Evolutionary conservation across 2,888 invertebrate species (phyloP), one percentile per base, ranked within the genome.

Genomic region (Mimumesa dahlbomi): DNA sequence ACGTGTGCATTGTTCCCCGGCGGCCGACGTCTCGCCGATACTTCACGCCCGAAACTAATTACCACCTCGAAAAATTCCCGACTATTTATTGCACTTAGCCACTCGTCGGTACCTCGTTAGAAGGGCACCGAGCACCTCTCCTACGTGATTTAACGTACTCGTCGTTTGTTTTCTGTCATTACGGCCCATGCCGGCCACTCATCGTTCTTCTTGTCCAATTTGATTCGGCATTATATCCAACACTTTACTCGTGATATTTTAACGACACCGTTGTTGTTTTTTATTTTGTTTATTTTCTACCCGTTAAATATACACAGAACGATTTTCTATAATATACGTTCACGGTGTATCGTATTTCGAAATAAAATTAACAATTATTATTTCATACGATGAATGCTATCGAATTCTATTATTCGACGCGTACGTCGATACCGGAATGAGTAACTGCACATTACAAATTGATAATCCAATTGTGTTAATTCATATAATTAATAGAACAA

Each of bases 31-130:
- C 66, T 71, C 72, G 65, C 52, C 58, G 65, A 66, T 73, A 68
- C 66, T 77, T 70, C 59, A 46, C 71, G 54, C 65, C 66, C 59
- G 49, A 74, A 75, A 80, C 77, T 77, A 82, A 81, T 84, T 82
- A 82, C 65, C 61, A 6, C 38, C 49, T 61, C 65, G 61, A 82
- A 81, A 83, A 82, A 78, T 74, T 58, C 48, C 21, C 43, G 64
- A 69, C 54, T 70, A 75, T 82, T 83, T 78, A 82, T 79, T 73
- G 76, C 73, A 22, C 69, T 67, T 68, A 61, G 50, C 65, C 56
- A 45, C 62, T 46, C 36, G 63, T 52, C 54, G 57, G 49, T 52
- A 18, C 31, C 62, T 63, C 62, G 64, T 70, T 72, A 68, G 62
- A 61, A 46, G 34, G 19, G 31, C n/a, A 29, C 31, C 42, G 16